Base-by-base conservation (phyloP, 2,888 invertebrate species). In the Athalia rosae region DNA sequence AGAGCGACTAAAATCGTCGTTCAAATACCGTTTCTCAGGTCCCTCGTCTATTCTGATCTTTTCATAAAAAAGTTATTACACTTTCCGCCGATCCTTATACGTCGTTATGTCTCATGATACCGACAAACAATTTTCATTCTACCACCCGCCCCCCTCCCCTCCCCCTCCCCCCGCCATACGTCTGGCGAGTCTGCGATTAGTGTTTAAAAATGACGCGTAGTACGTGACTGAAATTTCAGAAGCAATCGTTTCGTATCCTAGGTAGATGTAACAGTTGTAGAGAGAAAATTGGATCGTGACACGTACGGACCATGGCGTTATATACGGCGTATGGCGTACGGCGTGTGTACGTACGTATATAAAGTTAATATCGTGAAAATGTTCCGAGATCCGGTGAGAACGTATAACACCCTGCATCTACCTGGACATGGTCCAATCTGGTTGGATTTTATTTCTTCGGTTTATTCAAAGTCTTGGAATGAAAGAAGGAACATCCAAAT, bases 261-360 rank as follows among this genome's bases (percentile, higher is more conserved):
- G 43, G 59, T n/a, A 41, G 53, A 50, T 50, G 41, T 11, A 53
- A 53, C n/a, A 53, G 8, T 11, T 53, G 4, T 13, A 8, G 8
- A 15, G 43, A 71, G 71, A 71, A 58, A 58, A 71, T 71, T 58
- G 67, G 67, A 67, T 67, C 67, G 48, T 67, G 67, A 67, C 67
- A 67, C 67, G 50, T 48, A 67, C 64, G 5, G 47, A 64, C 61
- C 43, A 11, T 45, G n/a, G 11, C 4, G 43, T 41, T 43, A 45
- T 62, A 62, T 13, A n/a, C 28, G 41, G 11, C n/a, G 11, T 59
- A 15, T 9, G n/a, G n/a, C n/a, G n/a, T 13, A n/a, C 28, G 41
- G 11, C n/a, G 11, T 59, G 15, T 9, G 11, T 41, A 61, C 13
- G 61, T 45, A n/a, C 9, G 11, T 11, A 1, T 7, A 13, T 62